phyloP scores from a whole-genome alignment of 2,797 vertebrate species.

The Orientallactaga sibirica region DNA sequence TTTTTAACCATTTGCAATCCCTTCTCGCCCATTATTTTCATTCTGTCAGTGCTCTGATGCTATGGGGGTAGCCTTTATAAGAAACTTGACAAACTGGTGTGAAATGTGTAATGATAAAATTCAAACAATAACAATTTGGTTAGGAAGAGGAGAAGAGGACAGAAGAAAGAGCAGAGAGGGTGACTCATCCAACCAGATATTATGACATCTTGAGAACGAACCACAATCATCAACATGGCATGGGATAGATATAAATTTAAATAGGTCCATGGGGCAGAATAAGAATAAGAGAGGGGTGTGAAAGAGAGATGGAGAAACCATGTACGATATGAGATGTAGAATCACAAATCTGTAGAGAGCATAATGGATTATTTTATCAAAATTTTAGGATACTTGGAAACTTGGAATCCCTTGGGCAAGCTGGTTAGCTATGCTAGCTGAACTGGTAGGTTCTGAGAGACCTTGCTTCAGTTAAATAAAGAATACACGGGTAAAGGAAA shows the following conservation, averaged over 20 bases:
- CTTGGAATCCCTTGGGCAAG: background rate
- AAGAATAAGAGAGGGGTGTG: background rate
- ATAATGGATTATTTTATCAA: background rate
- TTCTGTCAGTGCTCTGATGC: background rate
- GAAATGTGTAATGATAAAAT: slow-evolving; percentile 55
- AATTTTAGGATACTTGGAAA: background rate
- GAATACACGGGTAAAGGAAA: too few species aligned
- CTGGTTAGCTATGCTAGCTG: too few species aligned
- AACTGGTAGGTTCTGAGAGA: too few species aligned
- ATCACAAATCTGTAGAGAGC: background rate
- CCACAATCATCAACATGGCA: background rate
- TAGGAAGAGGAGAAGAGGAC: background rate
- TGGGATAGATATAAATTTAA: background rate
- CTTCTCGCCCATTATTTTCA: slow-evolving; percentile 5
- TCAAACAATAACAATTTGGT: background rate
- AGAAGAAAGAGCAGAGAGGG: background rate
- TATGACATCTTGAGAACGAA: background rate
- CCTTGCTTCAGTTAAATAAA: too few species aligned
- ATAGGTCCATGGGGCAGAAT: background rate
- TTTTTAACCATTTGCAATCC: background rate
- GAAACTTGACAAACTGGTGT: slow-evolving; percentile 22
- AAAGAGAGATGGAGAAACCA: background rate
- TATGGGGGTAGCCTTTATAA: background rate
- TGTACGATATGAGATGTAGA: background rate
- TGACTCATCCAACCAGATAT: background rate